Percentiles rank a stretch among this genome's conserved stretches.
Conservation (phyloP, 1,140 invertebrate genomes). For the Agrilus planipennis region DNA sequence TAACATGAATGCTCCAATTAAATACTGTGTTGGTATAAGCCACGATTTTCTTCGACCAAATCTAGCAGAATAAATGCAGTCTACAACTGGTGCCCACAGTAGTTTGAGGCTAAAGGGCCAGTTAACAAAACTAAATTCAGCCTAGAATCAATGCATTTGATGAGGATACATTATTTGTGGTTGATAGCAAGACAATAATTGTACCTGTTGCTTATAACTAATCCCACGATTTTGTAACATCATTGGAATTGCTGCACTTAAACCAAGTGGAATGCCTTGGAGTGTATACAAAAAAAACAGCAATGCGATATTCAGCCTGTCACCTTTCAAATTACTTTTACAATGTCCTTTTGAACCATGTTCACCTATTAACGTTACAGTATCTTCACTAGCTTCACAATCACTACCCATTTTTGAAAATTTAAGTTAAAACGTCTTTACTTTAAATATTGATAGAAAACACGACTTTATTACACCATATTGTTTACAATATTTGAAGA, state of each 20-base stretch:
- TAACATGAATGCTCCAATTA: slow-evolving; percentile 77
- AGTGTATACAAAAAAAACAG: slow-evolving; percentile 86
- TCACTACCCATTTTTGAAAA: no score
- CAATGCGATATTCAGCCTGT: slow-evolving; percentile 67
- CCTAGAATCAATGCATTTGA: slow-evolving; percentile 47
- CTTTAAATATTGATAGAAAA: no score
- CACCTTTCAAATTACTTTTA: slow-evolving; percentile 37
- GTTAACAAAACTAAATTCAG: slow-evolving; percentile 94
- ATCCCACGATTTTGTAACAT: slow-evolving; percentile 83
- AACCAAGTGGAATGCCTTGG: slow-evolving; percentile 92
- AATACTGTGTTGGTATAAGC: slow-evolving; percentile 86
- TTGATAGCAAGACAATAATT: no score
- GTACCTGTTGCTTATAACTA: slow-evolving; percentile 72
- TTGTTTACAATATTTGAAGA: no score
- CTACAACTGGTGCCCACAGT: slow-evolving; percentile 96
- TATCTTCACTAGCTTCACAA: no score
- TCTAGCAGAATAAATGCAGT: slow-evolving; percentile 69
- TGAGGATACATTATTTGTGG: no score
- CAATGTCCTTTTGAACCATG: no score
- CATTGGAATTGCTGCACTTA: slow-evolving; percentile 90
- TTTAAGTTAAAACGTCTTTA: no score
- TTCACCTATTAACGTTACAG: no score
- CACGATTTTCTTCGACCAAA: slow-evolving; percentile 95
- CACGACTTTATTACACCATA: no score
- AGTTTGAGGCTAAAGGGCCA: slow-evolving; percentile 98